Evolutionary conservation across 1,140 invertebrate genomes (phyloP).

Genomic region (Amphibalanus amphitrite): DNA sequence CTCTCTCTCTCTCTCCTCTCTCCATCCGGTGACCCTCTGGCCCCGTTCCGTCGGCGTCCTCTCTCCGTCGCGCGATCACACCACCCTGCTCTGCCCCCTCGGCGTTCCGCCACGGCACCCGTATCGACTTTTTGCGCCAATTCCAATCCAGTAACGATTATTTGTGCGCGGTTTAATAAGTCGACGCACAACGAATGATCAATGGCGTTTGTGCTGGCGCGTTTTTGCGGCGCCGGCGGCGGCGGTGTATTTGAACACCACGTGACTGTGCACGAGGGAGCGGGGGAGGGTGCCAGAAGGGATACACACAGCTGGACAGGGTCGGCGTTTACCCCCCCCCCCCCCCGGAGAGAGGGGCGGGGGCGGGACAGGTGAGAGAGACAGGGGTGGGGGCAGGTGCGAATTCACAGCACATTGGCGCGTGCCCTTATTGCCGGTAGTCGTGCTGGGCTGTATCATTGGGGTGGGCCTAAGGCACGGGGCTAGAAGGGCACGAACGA

Average conservation of each 20-base stretch:
- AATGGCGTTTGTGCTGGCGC: neutral
- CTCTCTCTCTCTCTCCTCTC: too few relatives aligned
- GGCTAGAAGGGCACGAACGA: neutral
- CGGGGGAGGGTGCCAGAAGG: too few relatives aligned
- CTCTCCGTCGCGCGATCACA: too few relatives aligned
- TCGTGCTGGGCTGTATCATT: neutral
- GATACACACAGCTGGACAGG: neutral
- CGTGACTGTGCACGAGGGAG: neutral
- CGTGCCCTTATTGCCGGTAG: neutral
- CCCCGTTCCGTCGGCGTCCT: too few relatives aligned
- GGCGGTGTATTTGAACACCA: neutral
- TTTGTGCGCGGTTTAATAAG: neutral
- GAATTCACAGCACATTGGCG: neutral
- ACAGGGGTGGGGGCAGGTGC: neutral
- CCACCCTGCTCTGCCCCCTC: neutral
- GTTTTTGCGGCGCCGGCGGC: neutral
- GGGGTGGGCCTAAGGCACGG: neutral
- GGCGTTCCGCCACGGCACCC: neutral
- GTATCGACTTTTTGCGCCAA: neutral
- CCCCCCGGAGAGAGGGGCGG: too few relatives aligned
- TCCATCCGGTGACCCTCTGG: too few relatives aligned
- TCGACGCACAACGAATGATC: neutral
- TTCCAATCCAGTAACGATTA: conserved; percentile 1
- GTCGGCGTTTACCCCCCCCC: neutral
- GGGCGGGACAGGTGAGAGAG: neutral